Conservation (phyloP, 2,888 invertebrate genomes). For the Pterostichus madidus region DNA sequence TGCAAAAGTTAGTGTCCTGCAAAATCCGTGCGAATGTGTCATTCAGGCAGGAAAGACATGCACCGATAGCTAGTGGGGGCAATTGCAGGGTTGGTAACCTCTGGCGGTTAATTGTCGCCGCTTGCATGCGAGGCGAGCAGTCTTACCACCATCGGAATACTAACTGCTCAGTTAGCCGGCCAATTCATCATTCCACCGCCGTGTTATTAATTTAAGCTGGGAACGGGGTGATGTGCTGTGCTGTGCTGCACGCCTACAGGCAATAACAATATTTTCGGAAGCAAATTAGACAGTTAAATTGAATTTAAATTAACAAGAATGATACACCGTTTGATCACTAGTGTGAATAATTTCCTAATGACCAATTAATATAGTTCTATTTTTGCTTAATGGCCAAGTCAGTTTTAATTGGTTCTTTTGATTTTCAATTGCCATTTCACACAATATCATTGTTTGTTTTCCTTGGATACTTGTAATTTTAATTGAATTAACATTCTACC, state of each 20-base stretch:
- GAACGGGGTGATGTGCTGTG: conserved; percentile 25
- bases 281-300: conserved; percentile 60
- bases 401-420: conserved; percentile 15
- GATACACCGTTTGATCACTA: conserved; percentile 36
- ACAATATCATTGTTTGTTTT: background rate
- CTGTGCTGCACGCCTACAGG: conserved; percentile 30
- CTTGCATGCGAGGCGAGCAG: conserved; percentile 44
- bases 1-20: background rate
- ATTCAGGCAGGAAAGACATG: conserved; percentile 3
- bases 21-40: conserved; percentile 13
- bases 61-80: conserved; percentile 11
- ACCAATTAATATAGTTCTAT: conserved; percentile 33
- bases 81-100: conserved; percentile 22
- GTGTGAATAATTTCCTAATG: conserved; percentile 49
- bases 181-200: conserved; percentile 64
- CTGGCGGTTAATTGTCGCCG: conserved; percentile 47
- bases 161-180: conserved; percentile 63
- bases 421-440: background rate
- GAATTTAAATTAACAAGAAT: conserved; percentile 62
- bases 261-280: conserved; percentile 62
- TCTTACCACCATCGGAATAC: conserved; percentile 58
- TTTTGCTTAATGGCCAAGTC: background rate
- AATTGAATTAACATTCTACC: too few relatives aligned
- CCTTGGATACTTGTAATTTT: too few relatives aligned
- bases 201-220: conserved; percentile 65